Conservation (phyloP, 2,888 invertebrate species). For the Megastigmus dorsalis region DNA sequence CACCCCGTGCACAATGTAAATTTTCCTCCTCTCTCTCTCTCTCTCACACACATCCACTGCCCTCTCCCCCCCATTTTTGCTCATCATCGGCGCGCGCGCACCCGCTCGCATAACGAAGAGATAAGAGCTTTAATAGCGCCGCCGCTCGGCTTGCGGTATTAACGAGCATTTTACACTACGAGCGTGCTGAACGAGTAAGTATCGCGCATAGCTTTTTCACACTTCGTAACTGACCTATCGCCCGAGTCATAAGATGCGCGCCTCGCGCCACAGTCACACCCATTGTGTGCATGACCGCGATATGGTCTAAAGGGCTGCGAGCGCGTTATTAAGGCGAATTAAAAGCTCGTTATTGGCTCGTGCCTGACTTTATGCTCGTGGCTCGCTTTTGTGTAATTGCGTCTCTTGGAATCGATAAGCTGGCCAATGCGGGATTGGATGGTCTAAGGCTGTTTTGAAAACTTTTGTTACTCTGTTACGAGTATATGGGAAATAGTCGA, state of each 20-base stretch:
- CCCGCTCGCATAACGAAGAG: conserved; percentile 8
- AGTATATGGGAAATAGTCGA: no score
- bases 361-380: neutral
- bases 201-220: no score
- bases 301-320: no score
- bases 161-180: conserved; percentile 25
- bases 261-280: conserved; percentile 16
- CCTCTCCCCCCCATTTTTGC: neutral
- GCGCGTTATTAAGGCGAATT: conserved; percentile 30
- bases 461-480: no score
- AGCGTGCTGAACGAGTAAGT: neutral
- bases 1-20: no score
- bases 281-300: no score
- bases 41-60: neutral
- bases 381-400: neutral
- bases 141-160: no score
- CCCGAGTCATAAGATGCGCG: no score
- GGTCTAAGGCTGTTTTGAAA: no score
- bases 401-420: no score
- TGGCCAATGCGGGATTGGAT: no score
- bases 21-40: neutral
- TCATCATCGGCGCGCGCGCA: conserved; percentile 2
- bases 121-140: conserved; percentile 25
- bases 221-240: no score
- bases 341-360: conserved; percentile 39